Evolutionary conservation across 1,140 invertebrate genomes (phyloP), one percentile per base, ranked within the genome.

Genomic region (Melanaphis sacchari): DNA sequence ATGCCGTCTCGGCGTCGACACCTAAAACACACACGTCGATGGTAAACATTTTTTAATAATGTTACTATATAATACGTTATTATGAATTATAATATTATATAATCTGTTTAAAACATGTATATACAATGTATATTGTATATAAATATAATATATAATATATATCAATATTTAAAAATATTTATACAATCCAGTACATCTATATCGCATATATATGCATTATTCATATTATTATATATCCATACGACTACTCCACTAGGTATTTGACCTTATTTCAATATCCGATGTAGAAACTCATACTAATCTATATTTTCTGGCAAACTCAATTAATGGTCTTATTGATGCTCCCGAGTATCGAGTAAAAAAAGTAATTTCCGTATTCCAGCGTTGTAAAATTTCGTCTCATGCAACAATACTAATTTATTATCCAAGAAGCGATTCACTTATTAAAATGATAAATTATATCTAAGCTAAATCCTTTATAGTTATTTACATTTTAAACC

Each of bases 1-100:
- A 98, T 0, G 97, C 97, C 76, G 96, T 95, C 1, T 95, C 95
- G 9, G 96, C 96, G 95, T 99, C 98, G 49, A 95, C 31, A 38
- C 94, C 94, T 94, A 41, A 52, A 88, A 49, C 4, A 87, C 31
- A 40, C 26, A 31, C 24, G 41, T 36, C 76, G 11, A 76, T 36
- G n/a, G 15, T 21, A 84, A n/a, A n/a, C 5, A 6, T 1, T 36
- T 76, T n/a, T 4, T 76, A n/a, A n/a, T 49, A 49, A 49, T 49
- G 18, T 49, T 76, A 76, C 5, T 18, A 6, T 15, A 26, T 26
- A 59, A 49, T 49, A 49, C 4, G 15, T 49, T 59, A 59, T n/a
- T 15, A n/a, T 43, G 8, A 43, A 43, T 59, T 59, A 31, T 31
- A 59, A 59, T n/a, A 76, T 66, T n/a, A n/a, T 31, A 59, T n/a